Percentiles rank a stretch among this genome's conserved stretches.
These are phyloP conservation scores for Gymnobelideus leadbeateri DNA, from an alignment of 2,113 vertebrate genomes.

Conservation along the genomic window DNA sequence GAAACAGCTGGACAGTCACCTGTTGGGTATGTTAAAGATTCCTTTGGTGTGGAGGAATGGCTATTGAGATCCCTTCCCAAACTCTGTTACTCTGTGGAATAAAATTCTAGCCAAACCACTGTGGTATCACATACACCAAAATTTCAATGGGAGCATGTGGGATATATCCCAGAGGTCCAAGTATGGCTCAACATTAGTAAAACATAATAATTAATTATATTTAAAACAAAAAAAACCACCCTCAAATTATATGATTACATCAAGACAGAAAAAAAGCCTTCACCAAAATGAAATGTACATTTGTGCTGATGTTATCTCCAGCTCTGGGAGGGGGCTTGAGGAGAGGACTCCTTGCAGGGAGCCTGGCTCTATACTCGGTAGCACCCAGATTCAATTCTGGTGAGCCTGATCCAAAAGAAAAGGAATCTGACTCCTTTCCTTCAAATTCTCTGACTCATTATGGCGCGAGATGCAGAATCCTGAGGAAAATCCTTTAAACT, in stretches of 20 bases:
- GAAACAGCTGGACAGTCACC: background rate
- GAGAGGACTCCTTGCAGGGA: background rate
- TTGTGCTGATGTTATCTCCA: background rate
- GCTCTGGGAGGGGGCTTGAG: background rate
- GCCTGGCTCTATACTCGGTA: conserved; percentile 16
- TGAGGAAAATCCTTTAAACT: background rate
- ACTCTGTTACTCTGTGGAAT: background rate
- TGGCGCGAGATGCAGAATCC: background rate
- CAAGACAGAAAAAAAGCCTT: background rate
- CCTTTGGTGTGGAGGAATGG: background rate
- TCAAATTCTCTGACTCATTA: background rate
- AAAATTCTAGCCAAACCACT: background rate
- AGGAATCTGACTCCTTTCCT: background rate
- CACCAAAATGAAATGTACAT: background rate
- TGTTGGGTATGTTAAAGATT: background rate
- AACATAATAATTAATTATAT: background rate
- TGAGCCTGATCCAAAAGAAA: background rate
- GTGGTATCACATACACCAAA: background rate
- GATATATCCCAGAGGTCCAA: background rate
- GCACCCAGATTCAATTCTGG: conserved; percentile 34
- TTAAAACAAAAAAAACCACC: background rate
- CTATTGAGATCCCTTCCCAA: background rate
- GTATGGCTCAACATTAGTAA: background rate
- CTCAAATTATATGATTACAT: background rate
- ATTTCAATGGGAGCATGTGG: background rate